Evolutionary conservation across 2,113 vertebrate species (phyloP), one percentile per base, ranked within the genome.

Genomic region (Podilymbus podiceps): DNA sequence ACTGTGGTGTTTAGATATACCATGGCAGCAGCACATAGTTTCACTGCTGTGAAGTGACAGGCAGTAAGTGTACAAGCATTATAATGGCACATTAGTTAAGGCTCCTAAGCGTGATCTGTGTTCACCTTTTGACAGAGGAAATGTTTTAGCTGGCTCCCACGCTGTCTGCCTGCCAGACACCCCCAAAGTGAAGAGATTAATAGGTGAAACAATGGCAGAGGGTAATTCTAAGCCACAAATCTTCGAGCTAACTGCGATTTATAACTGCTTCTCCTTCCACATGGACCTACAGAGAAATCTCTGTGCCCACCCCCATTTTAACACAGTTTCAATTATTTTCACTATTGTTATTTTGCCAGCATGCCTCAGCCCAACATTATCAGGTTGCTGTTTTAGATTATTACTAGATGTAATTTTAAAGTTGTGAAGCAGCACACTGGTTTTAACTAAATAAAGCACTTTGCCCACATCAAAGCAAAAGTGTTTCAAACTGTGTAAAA

Each of bases 391-490:
- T 68, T 68, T 89, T 76, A 92, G 69, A 88, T 93, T 94, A 71
- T 87, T 94, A 85, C 73, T 89, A 87, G 84, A 78, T 86, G 20
- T 63, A 90, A 92, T 86, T 92, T 94, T 94, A 72, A 74, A 52
- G 38, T 67, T 85, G 25, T 55, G 88, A 30, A 91, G 88, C 46
- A 91, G n/a, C 38, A 44, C 47, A 11, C 14, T 47, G 47, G 30
- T 88, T 40, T 89, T 72, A 75, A 23, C 60, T 95, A 96, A 91
- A 91, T 81, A n/a, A 89, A 92, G 56, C n/a, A 18, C 73, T 91
- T 68, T n/a, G 53, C 82, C 83, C 66, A 87, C 74, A 97, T 94
- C 80, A 87, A 95, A 97, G 94, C 31, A 79, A 19, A 91, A 96
- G 63, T 42, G 40, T 93, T 91, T 92, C 92, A 93, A 94, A 89